phyloP scores from a whole-genome alignment of 2,888 invertebrate species.

The Protodeltote pygarga region DNA sequence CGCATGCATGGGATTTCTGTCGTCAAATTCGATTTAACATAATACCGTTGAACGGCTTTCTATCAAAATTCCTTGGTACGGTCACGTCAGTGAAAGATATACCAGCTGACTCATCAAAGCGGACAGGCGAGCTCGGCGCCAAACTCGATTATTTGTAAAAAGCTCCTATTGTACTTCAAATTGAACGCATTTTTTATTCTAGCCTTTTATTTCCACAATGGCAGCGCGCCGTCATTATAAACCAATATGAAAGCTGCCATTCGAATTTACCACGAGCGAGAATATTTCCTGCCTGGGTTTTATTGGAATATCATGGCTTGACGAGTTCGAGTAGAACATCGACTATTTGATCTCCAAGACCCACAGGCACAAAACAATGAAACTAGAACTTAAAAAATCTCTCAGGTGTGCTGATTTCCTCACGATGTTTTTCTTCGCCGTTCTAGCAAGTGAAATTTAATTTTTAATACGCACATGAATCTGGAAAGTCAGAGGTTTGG shows the following conservation, averaged over 20 bases:
- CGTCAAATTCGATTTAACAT: conserved; percentile 33
- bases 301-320: conserved; percentile 21
- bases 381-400: too few species aligned
- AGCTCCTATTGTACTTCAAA: conserved; percentile 34
- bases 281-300: conserved; percentile 19
- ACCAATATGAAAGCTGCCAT: conserved; percentile 17
- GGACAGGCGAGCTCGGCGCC: conserved; percentile 20
- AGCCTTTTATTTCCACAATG: conserved; percentile 20
- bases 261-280: conserved; percentile 18
- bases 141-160: conserved; percentile 31
- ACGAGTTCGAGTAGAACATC: conserved; percentile 4
- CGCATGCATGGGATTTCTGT: conserved; percentile 2
- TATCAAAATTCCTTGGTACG: conserved; percentile 37
- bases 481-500: too few species aligned
- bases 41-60: conserved; percentile 41
- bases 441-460: too few species aligned
- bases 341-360: conserved; percentile 1
- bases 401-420: too few species aligned
- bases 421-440: too few species aligned
- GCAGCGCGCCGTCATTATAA: conserved; percentile 1
- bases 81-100: conserved; percentile 27
- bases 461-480: too few species aligned
- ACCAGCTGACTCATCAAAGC: conserved; percentile 40
- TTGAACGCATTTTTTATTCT: conserved; percentile 15
- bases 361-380: not conserved